phyloP scores from a whole-genome alignment of 37 sponge, comb jelly and placozoan genomes.

The Hexactinellida sp. region DNA sequence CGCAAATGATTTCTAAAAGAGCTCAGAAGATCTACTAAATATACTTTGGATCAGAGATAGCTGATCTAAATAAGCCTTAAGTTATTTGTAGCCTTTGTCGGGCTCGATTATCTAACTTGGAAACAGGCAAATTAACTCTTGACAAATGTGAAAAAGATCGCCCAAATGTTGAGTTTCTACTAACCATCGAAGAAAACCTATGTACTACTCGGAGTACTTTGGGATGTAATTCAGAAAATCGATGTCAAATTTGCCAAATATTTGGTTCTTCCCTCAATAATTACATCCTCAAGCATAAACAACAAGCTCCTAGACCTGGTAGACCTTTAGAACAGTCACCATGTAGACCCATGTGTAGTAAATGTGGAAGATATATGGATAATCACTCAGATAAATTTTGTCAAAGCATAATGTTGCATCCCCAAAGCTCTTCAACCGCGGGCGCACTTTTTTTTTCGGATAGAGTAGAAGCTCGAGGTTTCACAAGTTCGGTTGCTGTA shows the following conservation, averaged over 20 bases:
- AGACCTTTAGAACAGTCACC: conserved; percentile 13
- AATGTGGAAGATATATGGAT: conserved; percentile 11
- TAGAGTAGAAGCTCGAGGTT: conserved; percentile 15
- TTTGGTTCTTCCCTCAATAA: background rate
- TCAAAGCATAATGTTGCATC: background rate
- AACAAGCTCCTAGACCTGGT: conserved; percentile 13
- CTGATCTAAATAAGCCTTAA: background rate
- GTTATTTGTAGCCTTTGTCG: conserved; percentile 6
- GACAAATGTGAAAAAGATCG: background rate
- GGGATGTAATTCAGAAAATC: conserved; percentile 2
- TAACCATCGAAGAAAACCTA: background rate
- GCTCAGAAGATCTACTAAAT: background rate
- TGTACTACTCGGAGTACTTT: background rate
- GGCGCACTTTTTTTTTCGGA: background rate
- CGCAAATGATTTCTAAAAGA: background rate
- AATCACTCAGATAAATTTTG: conserved; percentile 12
- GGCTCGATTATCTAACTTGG: conserved; percentile 10
- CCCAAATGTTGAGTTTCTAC: background rate
- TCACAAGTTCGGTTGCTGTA: background rate
- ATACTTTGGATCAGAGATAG: background rate
- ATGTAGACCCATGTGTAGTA: conserved; percentile 3
- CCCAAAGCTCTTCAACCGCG: background rate
- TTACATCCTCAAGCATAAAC: background rate
- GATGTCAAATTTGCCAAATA: background rate
- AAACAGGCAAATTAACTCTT: conserved; percentile 11